Evolutionary conservation across 2,888 invertebrate genomes (phyloP).

Genomic region (Sarcophaga carnaria): DNA sequence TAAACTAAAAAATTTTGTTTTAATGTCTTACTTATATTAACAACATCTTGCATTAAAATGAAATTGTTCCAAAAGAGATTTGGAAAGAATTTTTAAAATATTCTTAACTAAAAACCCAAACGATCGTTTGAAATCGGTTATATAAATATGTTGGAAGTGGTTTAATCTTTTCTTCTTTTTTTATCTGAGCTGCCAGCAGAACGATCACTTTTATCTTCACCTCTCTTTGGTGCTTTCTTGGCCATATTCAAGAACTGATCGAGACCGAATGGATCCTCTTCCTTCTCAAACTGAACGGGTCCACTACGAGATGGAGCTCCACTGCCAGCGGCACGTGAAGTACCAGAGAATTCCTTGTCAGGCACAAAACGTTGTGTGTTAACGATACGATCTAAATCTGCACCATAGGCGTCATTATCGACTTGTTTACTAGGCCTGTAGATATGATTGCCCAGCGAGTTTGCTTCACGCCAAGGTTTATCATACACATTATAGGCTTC

Average conservation of each 20-base stretch:
- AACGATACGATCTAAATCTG: conserved; percentile 93
- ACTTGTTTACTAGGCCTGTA: conserved; percentile 94
- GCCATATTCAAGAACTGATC: conserved; percentile 99
- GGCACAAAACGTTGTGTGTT: conserved; percentile 98
- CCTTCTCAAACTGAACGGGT: conserved; percentile 97
- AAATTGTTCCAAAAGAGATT: not conserved
- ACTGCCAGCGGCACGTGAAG: conserved; percentile 86
- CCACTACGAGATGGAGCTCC: conserved; percentile 87
- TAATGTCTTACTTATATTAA: not conserved
- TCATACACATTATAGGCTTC: conserved; percentile 99
- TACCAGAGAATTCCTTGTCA: conserved; percentile 97
- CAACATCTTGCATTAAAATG: conserved; percentile 10
- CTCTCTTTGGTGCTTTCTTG: conserved; percentile 89
- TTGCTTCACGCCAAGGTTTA: conserved; percentile 97
- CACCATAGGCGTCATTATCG: conserved; percentile 95
- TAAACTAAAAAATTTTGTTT: conserved; percentile 1
- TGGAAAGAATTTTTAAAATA: not conserved
- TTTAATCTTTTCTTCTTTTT: conserved; percentile 75
- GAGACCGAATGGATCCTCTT: conserved; percentile 97
- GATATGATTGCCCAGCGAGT: conserved; percentile 92
- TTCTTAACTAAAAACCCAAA: not conserved
- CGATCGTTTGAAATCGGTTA: not conserved
- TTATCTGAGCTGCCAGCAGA: conserved; percentile 74
- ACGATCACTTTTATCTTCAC: conserved; percentile 82
- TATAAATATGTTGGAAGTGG: not conserved